Conservation (phyloP, 2,797 vertebrate species). For the Eulemur mongoz region DNA sequence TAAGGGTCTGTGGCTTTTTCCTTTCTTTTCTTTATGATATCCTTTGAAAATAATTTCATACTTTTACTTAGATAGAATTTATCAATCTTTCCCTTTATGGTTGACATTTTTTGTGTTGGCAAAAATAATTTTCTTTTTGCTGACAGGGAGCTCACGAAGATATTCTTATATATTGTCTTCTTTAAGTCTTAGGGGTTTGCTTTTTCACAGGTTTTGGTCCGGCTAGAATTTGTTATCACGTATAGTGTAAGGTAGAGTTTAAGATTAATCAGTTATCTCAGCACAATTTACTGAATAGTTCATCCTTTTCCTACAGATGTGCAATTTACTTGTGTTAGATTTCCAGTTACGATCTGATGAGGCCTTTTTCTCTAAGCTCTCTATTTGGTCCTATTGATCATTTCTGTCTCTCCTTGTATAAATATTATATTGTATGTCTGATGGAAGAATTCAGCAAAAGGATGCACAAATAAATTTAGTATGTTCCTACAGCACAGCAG, state of each 20-base stretch:
- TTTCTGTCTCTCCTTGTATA: neutral
- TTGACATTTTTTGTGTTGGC: neutral
- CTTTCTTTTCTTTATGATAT: neutral
- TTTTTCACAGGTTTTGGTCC: neutral
- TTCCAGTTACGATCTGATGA: neutral
- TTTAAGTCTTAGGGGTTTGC: neutral
- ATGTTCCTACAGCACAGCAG: neutral
- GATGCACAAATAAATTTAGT: neutral
- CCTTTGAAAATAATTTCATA: neutral
- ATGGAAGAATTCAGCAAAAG: neutral
- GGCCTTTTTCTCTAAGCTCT: neutral
- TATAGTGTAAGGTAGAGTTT: neutral
- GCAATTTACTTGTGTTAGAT: neutral
- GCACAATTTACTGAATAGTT: neutral
- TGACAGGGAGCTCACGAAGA: neutral
- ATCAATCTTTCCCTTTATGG: neutral
- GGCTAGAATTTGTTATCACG: neutral
- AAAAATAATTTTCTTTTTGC: neutral
- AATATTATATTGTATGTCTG: neutral
- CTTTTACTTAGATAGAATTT: constrained; percentile 11
- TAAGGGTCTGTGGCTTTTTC: neutral
- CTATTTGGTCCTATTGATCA: neutral
- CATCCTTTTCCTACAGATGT: neutral
- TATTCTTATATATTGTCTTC: neutral
- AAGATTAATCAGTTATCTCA: neutral